Conservation (phyloP, 1,140 invertebrate species). For the Drosophila pruinosa region DNA sequence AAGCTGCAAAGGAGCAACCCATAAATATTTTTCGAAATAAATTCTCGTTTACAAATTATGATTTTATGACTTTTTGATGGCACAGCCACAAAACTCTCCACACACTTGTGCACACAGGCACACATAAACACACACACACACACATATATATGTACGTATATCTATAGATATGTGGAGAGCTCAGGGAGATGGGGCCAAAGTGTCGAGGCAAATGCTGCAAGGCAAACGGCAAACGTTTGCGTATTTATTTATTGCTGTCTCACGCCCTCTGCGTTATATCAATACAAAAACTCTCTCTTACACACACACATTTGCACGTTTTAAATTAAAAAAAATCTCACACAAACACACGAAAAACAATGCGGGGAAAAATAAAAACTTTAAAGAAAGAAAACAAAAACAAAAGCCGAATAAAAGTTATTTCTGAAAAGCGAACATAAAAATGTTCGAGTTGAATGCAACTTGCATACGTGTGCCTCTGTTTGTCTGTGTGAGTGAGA, state of each 20-base stretch:
- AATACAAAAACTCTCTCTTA: slow-evolving; percentile 54
- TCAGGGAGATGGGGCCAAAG: slow-evolving; percentile 7
- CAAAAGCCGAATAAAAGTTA: slow-evolving; percentile 51
- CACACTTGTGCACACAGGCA: too few species aligned
- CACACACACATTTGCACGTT: slow-evolving; percentile 32
- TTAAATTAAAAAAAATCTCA: slow-evolving; percentile 13
- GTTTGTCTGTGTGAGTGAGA: slow-evolving; percentile 15
- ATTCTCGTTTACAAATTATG: slow-evolving; percentile 80
- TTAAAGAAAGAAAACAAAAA: slow-evolving; percentile 38
- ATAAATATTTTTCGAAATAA: slow-evolving; percentile 81
- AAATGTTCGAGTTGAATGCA: slow-evolving; percentile 72
- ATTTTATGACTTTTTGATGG: slow-evolving; percentile 81
- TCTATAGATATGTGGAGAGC: neutral
- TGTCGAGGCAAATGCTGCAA: slow-evolving; percentile 45
- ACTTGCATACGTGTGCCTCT: slow-evolving; percentile 42
- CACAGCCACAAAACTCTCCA: slow-evolving; percentile 57
- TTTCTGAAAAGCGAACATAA: slow-evolving; percentile 67
- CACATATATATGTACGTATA: slow-evolving; percentile 6
- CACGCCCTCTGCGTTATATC: slow-evolving; percentile 52
- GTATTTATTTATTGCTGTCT: slow-evolving; percentile 72
- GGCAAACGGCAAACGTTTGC: slow-evolving; percentile 70
- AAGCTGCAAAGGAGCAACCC: slow-evolving; percentile 48
- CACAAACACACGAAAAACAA: slow-evolving; percentile 51
- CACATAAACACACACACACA: slow-evolving; percentile 6
- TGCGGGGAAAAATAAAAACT: slow-evolving; percentile 37